A percentile compares a stretch with the other conserved stretches of the same genome.
Evolutionary conservation across 2,113 vertebrate species (phyloP).

Genomic region (Poeciliopsis retropinna): DNA sequence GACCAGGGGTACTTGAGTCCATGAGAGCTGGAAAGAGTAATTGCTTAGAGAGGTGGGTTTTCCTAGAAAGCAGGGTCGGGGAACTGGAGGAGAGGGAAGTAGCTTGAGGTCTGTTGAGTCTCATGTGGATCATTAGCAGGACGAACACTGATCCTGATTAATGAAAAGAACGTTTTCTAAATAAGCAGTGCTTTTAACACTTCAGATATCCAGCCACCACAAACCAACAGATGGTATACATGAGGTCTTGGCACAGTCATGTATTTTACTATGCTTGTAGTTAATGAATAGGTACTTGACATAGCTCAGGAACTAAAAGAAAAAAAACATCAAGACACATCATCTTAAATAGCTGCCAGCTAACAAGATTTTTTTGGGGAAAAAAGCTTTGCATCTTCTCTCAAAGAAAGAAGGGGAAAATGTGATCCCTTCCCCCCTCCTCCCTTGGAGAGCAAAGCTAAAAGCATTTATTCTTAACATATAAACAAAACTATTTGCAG

Average conservation of each 20-base stretch:
- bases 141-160: conserved; percentile 75
- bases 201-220: conserved; percentile 52
- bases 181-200: conserved; percentile 51
- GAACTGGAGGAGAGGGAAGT: conserved; percentile 53
- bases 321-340: background rate
- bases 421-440: background rate
- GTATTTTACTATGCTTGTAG: conserved; percentile 9
- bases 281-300: background rate
- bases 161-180: conserved; percentile 63
- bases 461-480: background rate
- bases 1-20: conserved; percentile 58
- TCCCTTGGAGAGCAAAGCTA: background rate
- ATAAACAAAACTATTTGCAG: too few relatives aligned
- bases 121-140: conserved; percentile 66
- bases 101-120: conserved; percentile 53
- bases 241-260: conserved; percentile 3
- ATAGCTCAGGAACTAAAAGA: background rate
- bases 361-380: background rate
- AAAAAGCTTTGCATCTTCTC: background rate
- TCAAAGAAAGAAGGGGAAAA: background rate
- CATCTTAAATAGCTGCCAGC: background rate
- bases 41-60: conserved; percentile 53
- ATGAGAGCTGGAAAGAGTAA: conserved; percentile 55
- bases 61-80: conserved; percentile 77
- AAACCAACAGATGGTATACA: conserved; percentile 24